Percentiles rank a stretch among this genome's conserved stretches.
Evolutionary conservation across 2,797 vertebrate genomes (phyloP).

Genomic region (Sebastes diaconus): DNA sequence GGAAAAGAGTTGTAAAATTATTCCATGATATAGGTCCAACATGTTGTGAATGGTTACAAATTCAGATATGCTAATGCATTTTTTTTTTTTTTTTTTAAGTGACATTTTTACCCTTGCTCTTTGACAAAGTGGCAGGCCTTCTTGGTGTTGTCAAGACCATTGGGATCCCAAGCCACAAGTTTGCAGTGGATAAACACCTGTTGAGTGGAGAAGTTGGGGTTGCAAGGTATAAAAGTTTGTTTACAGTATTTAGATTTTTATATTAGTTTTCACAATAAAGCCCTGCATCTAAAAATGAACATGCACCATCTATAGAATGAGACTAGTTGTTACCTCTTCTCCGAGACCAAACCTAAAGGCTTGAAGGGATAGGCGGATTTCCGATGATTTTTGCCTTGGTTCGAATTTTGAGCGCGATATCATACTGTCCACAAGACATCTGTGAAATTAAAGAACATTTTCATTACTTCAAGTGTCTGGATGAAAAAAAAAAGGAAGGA

Average conservation of each 20-base stretch:
- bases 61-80: neutral
- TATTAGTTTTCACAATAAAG: neutral
- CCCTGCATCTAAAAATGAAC: too few species aligned
- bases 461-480: neutral
- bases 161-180: slow-evolving; percentile 78
- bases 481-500: neutral
- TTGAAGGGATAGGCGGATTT: slow-evolving; percentile 74
- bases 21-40: neutral
- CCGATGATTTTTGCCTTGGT: slow-evolving; percentile 61
- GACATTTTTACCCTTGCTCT: slow-evolving; percentile 51
- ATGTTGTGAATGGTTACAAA: neutral
- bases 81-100: neutral
- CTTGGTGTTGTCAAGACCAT: slow-evolving; percentile 41
- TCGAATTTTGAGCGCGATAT: slow-evolving; percentile 70
- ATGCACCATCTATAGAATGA: neutral
- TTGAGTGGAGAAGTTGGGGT: neutral
- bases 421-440: slow-evolving; percentile 82
- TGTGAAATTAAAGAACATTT: slow-evolving; percentile 21
- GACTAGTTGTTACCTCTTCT: slow-evolving; percentile 58
- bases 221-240: neutral
- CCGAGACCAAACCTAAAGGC: slow-evolving; percentile 79
- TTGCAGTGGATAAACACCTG: slow-evolving; percentile 87
- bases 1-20: too few species aligned
- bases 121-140: slow-evolving; percentile 84
- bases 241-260: neutral